Base-by-base conservation (phyloP, 2,113 vertebrate genomes). In the Marcusenius ussheri region DNA sequence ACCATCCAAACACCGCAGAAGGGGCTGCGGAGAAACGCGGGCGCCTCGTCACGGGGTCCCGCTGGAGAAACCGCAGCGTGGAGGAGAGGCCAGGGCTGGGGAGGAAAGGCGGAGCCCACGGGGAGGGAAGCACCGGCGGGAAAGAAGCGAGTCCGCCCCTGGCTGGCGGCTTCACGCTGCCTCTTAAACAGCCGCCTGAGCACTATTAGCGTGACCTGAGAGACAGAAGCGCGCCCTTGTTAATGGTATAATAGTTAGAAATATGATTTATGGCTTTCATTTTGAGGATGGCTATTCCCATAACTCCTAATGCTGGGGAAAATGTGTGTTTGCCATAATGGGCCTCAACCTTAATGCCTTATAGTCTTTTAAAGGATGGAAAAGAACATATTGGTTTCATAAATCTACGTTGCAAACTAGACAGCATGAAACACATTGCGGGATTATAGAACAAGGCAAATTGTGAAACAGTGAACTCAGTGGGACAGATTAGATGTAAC, bases 11-110 rank as follows among this genome's bases (percentile, higher is more conserved):
- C 74, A 19, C 74, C 93, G 92, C 95, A 95, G 93, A 92, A 93
- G 92, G 96, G 95, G 97, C 96, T 95, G 96, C 95, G 96, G 96
- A 27, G 42, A 94, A 97, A 96, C 93, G 94, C 93, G 94, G 91
- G 94, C 93, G 96, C 96, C 96, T 97, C 97, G 96, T 98, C 94
- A 92, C 88, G 91, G 95, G 91, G 95, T 95, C 95, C 96, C 89
- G 91, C 94, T 95, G 93, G 94, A 95, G 62, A 96, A 97, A 96
- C 96, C 96, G 94, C 96, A 97, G 94, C 93, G 93, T 96, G 96
- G 93, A 96, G 95, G 92, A 92, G 94, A 96, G 95, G 91, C 35
- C 88, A 94, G 96, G 92, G 88, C 88, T 83, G 91, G 89, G 85
- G 89, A 80, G 35, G 19, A 94, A 94, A 95, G 91, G 89, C 2